Percentiles rank a stretch among this genome's conserved stretches.
These are phyloP conservation scores for Thamnaconus septentrionalis DNA, from an alignment of 2,113 vertebrate species.

Conservation along the genomic window DNA sequence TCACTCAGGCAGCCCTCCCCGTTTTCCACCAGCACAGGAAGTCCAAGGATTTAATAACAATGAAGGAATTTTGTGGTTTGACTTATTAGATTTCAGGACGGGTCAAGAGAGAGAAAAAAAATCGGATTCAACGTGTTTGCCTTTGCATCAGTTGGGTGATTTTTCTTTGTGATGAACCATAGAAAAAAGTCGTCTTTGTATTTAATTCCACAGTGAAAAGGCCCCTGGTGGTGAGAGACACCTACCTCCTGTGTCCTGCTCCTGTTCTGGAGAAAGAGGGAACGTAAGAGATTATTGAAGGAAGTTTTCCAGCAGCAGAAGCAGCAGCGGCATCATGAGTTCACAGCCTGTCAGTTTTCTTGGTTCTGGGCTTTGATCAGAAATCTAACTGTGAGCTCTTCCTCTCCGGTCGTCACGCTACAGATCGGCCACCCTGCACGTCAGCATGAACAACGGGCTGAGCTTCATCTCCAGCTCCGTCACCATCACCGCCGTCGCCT, in stretches of 20 bases:
- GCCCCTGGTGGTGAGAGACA: slow-evolving; percentile 89
- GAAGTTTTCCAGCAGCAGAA: no score
- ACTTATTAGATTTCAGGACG: slow-evolving; percentile 17
- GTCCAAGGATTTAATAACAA: slow-evolving; percentile 54
- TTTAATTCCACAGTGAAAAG: slow-evolving; percentile 84
- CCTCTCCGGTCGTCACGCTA: neutral
- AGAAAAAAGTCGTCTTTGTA: neutral
- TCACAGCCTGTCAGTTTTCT: no score
- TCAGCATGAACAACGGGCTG: slow-evolving; percentile 98
- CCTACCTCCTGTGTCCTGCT: slow-evolving; percentile 92
- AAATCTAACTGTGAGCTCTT: neutral
- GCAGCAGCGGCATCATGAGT: no score
- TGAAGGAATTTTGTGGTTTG: slow-evolving; percentile 24
- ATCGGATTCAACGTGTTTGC: slow-evolving; percentile 17
- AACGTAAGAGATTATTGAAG: slow-evolving; percentile 80
- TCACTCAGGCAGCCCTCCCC: neutral
- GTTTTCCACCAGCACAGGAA: slow-evolving; percentile 63
- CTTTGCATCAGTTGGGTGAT: slow-evolving; percentile 11
- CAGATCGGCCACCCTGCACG: slow-evolving; percentile 88
- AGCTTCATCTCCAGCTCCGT: slow-evolving; percentile 98
- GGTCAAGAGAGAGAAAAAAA: slow-evolving; percentile 2
- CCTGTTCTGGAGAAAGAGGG: slow-evolving; percentile 89
- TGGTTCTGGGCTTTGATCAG: neutral
- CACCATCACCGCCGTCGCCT: slow-evolving; percentile 90
- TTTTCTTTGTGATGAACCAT: neutral